phyloP scores from a whole-genome alignment of 2,113 vertebrate genomes.

The Oryzias woworae region DNA sequence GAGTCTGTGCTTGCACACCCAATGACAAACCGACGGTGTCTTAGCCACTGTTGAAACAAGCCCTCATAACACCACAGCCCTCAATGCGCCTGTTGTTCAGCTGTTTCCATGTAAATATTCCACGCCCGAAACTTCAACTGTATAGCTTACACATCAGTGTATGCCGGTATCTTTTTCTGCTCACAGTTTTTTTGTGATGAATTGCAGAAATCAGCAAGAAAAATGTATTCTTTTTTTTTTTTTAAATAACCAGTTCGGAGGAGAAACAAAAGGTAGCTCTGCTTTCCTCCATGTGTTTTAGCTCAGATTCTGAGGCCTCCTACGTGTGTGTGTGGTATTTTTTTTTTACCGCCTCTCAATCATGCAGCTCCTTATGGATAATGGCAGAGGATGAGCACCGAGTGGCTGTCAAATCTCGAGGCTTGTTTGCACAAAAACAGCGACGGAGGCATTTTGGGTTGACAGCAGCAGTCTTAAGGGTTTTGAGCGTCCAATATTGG shows the following conservation, averaged over 20 bases:
- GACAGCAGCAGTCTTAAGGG: conserved; percentile 37
- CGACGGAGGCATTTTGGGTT: conserved; percentile 24
- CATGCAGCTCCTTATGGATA: conserved; percentile 23
- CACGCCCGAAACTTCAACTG: conserved; percentile 20
- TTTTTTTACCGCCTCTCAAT: conserved; percentile 28
- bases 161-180: conserved; percentile 15
- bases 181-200: too few relatives aligned
- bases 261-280: neutral
- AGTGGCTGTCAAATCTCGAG: conserved; percentile 49
- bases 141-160: conserved; percentile 4
- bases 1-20: conserved; percentile 61
- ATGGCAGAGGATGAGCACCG: conserved; percentile 36
- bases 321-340: conserved; percentile 17
- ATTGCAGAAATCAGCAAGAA: too few relatives aligned
- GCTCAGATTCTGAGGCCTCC: conserved; percentile 40
- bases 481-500: conserved; percentile 66
- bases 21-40: conserved; percentile 52
- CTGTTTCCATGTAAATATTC: conserved; percentile 47
- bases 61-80: conserved; percentile 48
- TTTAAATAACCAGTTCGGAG: conserved; percentile 18
- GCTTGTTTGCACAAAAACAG: conserved; percentile 39
- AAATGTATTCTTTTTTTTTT: too few relatives aligned
- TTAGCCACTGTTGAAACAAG: conserved; percentile 56
- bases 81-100: conserved; percentile 64
- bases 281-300: conserved; percentile 43